phyloP scores from a whole-genome alignment of 2,888 invertebrate species.

The Marasmarcha lunaedactyla region DNA sequence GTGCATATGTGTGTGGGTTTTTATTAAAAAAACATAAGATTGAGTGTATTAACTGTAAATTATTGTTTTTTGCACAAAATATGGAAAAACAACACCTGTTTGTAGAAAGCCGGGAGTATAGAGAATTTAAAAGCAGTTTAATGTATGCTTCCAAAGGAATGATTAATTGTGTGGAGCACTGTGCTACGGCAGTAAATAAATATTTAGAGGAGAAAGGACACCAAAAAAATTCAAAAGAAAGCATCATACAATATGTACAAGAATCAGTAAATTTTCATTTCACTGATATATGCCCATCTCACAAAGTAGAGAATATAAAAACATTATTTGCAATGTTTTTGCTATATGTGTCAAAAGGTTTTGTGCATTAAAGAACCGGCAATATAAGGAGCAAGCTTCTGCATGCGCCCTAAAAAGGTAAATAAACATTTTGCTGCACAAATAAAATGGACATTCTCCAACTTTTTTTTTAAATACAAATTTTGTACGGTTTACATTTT shows the following conservation, averaged over 20 bases:
- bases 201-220: neutral
- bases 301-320: too few relatives aligned
- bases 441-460: too few relatives aligned
- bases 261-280: neutral
- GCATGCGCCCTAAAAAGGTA: neutral
- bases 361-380: neutral
- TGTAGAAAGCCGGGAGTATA: slow-evolving; percentile 1
- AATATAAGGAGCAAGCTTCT: neutral
- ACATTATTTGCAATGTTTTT: neutral
- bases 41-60: neutral
- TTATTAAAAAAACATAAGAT: neutral
- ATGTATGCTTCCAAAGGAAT: neutral
- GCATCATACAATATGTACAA: neutral
- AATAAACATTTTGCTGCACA: neutral
- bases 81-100: neutral
- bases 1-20: slow-evolving; percentile 4
- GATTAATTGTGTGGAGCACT: slow-evolving; percentile 1
- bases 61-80: neutral
- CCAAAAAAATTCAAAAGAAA: neutral
- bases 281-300: too few relatives aligned
- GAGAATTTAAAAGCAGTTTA: neutral
- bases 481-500: too few relatives aligned
- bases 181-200: neutral
- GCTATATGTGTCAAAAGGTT: neutral
- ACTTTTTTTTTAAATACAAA: too few relatives aligned